Evolutionary conservation across 2,888 invertebrate species (phyloP).

Genomic region (Stenichneumon culpator): DNA sequence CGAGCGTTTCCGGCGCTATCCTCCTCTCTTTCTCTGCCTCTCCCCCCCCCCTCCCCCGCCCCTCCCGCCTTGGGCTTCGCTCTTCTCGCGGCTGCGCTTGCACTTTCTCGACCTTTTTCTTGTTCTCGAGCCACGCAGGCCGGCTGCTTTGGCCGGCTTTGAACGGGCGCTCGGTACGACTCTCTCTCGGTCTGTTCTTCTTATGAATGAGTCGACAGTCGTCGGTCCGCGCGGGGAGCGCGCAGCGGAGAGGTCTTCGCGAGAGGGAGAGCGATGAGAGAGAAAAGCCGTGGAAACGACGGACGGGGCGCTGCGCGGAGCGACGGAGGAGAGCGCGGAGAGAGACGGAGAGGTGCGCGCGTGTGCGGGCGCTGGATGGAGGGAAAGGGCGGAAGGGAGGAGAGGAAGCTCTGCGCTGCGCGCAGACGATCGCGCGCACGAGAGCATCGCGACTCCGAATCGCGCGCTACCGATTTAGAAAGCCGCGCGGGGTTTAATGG

Average conservation of each 20-base stretch:
- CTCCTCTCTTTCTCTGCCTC: conserved; percentile 43
- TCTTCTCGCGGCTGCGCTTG: conserved; percentile 54
- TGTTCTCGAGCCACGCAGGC: too few species aligned
- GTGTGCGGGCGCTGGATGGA: too few species aligned
- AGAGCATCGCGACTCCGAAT: conserved; percentile 47
- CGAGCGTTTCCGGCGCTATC: conserved; percentile 82
- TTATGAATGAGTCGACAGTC: conserved; percentile 83
- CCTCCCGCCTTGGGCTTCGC: background rate
- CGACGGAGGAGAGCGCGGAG: conserved; percentile 56
- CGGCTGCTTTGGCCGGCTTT: too few species aligned
- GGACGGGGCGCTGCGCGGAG: conserved; percentile 42
- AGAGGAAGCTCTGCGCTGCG: conserved; percentile 46
- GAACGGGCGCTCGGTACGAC: too few species aligned
- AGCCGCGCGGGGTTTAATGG: conserved; percentile 38
- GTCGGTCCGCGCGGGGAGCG: conserved; percentile 28
- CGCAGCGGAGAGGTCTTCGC: too few species aligned
- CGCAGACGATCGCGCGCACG: conserved; percentile 53
- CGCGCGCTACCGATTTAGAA: conserved; percentile 60
- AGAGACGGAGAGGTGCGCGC: conserved; percentile 42
- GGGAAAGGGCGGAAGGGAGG: conserved; percentile 42
- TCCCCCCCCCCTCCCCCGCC: background rate
- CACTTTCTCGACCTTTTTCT: conserved; percentile 69
- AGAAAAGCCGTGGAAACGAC: conserved; percentile 18
- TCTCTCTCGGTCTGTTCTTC: conserved; percentile 50
- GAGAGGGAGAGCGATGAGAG: too few species aligned